Evolutionary conservation across 64 coral and sea anemone genomes (phyloP).

Genomic region (Actinia equina): DNA sequence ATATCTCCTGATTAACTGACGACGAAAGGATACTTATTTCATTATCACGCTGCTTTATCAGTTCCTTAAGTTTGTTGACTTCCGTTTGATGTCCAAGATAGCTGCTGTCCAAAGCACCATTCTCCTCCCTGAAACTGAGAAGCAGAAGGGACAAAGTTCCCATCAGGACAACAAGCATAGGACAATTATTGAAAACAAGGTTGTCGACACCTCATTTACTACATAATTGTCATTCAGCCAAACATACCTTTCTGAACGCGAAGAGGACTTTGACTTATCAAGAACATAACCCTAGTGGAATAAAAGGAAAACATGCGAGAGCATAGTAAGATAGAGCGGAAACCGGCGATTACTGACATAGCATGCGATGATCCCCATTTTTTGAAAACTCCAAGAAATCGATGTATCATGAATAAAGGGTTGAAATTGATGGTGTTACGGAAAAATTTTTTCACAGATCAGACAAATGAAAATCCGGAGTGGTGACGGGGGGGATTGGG

Average conservation of each 20-base stretch:
- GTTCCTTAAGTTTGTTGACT: constrained; percentile 83
- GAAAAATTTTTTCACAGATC: too few species aligned
- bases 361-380: too few species aligned
- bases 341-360: neutral
- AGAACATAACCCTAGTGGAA: constrained; percentile 51
- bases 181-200: too few species aligned
- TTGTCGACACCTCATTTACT: too few species aligned
- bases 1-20: neutral
- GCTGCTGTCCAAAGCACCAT: constrained; percentile 53
- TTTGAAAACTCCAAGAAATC: too few species aligned
- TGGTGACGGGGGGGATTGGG: too few species aligned
- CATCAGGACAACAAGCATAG: too few species aligned
- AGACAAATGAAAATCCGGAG: too few species aligned
- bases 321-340: neutral
- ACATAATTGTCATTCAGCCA: neutral
- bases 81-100: constrained; percentile 88
- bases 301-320: neutral
- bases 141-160: too few species aligned
- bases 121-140: neutral
- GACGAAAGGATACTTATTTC: constrained; percentile 99
- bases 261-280: constrained; percentile 10
- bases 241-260: constrained; percentile 20
- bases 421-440: too few species aligned
- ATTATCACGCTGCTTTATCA: constrained; percentile 94
- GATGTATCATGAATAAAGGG: too few species aligned